phyloP scores from a whole-genome alignment of 2,113 vertebrate genomes.

The Anolis carolinensis region DNA sequence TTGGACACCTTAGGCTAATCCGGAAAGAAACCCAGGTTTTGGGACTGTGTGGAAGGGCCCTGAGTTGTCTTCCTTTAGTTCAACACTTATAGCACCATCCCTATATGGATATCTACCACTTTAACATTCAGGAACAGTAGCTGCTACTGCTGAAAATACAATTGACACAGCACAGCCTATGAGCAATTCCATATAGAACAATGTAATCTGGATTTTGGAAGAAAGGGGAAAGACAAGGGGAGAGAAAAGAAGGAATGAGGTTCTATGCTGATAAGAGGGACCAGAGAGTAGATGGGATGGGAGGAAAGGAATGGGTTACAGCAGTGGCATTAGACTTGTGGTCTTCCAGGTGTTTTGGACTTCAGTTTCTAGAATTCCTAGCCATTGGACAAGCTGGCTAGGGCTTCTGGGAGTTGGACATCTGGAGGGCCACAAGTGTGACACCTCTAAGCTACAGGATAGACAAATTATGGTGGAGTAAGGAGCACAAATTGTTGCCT shows the following conservation, averaged over 20 bases:
- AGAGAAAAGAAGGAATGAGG: not conserved
- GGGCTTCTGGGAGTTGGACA: no score
- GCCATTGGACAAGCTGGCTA: no score
- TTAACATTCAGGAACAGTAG: not conserved
- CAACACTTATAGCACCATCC: not conserved
- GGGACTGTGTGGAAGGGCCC: no score
- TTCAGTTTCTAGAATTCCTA: no score
- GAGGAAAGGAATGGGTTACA: not conserved
- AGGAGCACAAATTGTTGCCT: no score
- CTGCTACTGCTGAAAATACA: not conserved
- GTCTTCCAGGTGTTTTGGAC: no score
- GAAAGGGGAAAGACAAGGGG: not conserved
- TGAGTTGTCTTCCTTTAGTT: not conserved
- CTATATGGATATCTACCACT: not conserved
- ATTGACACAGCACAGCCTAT: not conserved
- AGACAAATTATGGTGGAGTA: not conserved
- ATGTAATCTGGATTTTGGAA: not conserved
- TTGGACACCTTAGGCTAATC: no score
- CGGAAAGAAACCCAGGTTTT: no score
- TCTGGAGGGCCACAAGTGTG: no score
- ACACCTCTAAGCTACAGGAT: no score
- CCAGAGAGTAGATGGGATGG: not conserved
- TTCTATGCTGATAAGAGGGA: not conserved
- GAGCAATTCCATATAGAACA: not conserved
- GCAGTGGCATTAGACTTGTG: no score